phyloP scores from a whole-genome alignment of 1,140 invertebrate genomes.

The Idris sp. region DNA sequence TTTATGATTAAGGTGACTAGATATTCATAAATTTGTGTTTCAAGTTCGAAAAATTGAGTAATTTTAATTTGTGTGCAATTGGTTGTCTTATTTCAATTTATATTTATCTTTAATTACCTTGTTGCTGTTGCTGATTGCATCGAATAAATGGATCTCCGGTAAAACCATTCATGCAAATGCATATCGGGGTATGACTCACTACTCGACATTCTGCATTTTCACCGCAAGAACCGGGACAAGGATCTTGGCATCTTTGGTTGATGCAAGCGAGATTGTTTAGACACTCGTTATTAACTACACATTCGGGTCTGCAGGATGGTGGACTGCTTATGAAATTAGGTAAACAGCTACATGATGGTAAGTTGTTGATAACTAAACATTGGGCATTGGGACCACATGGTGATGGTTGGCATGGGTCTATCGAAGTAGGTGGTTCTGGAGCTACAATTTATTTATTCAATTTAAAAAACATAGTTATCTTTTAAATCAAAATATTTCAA shows the following conservation, averaged over 20 bases:
- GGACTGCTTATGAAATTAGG: slow-evolving; percentile 74
- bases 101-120: too few species aligned
- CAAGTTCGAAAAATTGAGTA: not conserved
- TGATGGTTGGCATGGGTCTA: slow-evolving; percentile 83
- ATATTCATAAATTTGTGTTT: too few species aligned
- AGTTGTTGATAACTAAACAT: slow-evolving; percentile 81
- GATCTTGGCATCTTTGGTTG: slow-evolving; percentile 79
- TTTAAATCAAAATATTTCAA: too few species aligned
- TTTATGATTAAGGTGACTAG: too few species aligned
- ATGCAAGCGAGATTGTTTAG: slow-evolving; percentile 78
- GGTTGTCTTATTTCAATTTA: too few species aligned
- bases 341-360: slow-evolving; percentile 81
- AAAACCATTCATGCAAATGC: slow-evolving; percentile 78
- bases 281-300: slow-evolving; percentile 80
- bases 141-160: slow-evolving; percentile 79
- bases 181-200: slow-evolving; percentile 80
- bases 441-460: slow-evolving; percentile 12
- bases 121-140: slow-evolving; percentile 65
- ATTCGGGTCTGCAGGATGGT: slow-evolving; percentile 78
- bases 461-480: too few species aligned
- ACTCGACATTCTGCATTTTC: slow-evolving; percentile 80
- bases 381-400: slow-evolving; percentile 85
- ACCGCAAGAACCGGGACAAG: slow-evolving; percentile 80
- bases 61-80: slow-evolving; percentile 5
- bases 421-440: slow-evolving; percentile 62